Percentiles rank a stretch among this genome's conserved stretches.
Conservation (phyloP, 2,113 vertebrate genomes). For the Ceyx cyanopectus region DNA sequence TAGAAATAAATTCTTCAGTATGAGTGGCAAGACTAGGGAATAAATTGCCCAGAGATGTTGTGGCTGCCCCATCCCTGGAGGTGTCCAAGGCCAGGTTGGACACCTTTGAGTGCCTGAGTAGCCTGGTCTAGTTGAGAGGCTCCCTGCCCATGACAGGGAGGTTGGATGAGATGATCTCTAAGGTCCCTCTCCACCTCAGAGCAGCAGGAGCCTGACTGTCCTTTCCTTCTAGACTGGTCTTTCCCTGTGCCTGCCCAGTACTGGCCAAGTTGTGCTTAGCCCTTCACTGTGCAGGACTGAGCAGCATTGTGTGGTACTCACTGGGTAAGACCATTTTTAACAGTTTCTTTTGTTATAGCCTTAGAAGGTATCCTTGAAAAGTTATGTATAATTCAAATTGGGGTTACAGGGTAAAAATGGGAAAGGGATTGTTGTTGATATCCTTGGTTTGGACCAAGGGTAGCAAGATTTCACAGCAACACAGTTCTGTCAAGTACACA, state of each 20-base stretch:
- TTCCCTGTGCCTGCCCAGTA: neutral
- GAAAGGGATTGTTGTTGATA: neutral
- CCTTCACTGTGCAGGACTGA: neutral
- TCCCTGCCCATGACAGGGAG: no score
- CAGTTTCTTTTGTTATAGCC: neutral
- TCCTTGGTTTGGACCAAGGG: neutral
- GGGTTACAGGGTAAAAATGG: neutral
- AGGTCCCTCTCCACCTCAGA: neutral
- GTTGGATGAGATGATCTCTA: no score
- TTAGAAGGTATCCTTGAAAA: neutral
- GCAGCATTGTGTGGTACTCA: neutral
- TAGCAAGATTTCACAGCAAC: neutral
- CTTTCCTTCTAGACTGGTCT: neutral
- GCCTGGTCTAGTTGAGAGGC: no score
- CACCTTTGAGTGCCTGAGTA: no score
- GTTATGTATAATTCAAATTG: neutral
- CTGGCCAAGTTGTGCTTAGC: neutral
- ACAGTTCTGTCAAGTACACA: fast-evolving
- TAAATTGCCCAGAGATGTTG: no score
- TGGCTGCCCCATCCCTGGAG: no score
- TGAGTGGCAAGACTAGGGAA: no score
- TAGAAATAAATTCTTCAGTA: no score
- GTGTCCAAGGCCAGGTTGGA: no score
- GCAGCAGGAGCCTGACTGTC: neutral
- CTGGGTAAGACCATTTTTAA: neutral